Evolutionary conservation across 2,888 invertebrate genomes (phyloP).

Genomic region (Onchidella celtica): DNA sequence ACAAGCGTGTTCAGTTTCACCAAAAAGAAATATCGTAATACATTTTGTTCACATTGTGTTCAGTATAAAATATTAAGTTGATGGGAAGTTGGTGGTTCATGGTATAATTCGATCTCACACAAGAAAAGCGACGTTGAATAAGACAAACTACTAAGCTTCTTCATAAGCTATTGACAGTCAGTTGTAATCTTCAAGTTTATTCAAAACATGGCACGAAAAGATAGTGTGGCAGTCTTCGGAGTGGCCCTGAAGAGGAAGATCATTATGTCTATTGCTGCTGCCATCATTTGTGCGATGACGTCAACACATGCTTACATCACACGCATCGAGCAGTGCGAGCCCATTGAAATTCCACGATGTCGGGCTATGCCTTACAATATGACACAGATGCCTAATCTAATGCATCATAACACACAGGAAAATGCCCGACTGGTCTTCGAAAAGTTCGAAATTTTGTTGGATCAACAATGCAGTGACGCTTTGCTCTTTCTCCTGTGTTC

Average conservation of each 20-base stretch:
- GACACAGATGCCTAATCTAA: slow-evolving; percentile 76
- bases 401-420: slow-evolving; percentile 75
- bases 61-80: too few relatives aligned
- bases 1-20: too few relatives aligned
- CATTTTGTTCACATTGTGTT: too few relatives aligned
- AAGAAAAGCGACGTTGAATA: too few relatives aligned
- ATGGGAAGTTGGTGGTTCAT: too few relatives aligned
- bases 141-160: neutral
- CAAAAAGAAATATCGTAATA: too few relatives aligned
- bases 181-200: too few relatives aligned
- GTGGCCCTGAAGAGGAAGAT: neutral
- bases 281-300: neutral
- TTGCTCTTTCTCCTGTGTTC: slow-evolving; percentile 75
- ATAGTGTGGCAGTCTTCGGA: neutral
- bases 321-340: slow-evolving; percentile 70
- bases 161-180: too few relatives aligned
- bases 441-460: slow-evolving; percentile 70
- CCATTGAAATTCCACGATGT: slow-evolving; percentile 73
- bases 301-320: slow-evolving; percentile 46
- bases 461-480: slow-evolving; percentile 71
- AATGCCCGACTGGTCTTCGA: slow-evolving; percentile 73
- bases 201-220: too few relatives aligned
- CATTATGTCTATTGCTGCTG: neutral
- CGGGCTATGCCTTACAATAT: slow-evolving; percentile 75
- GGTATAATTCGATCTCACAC: too few relatives aligned